Evolutionary conservation across 2,888 invertebrate genomes (phyloP).

Genomic region (Dryadula phaetusa): DNA sequence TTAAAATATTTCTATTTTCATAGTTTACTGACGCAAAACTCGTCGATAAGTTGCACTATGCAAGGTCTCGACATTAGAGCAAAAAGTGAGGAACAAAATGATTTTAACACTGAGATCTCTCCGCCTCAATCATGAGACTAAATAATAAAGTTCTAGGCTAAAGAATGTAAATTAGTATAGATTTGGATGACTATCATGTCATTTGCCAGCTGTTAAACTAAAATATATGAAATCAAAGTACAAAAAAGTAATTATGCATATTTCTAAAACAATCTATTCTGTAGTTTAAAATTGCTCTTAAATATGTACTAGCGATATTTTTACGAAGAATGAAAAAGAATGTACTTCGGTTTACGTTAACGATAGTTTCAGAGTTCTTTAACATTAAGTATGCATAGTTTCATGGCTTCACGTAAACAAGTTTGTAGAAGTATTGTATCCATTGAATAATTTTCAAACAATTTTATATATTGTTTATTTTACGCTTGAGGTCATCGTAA

Average conservation of each 20-base stretch:
- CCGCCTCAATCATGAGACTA: too few species aligned
- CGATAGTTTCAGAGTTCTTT: conserved; percentile 37
- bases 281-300: not conserved
- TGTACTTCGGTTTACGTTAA: conserved; percentile 33
- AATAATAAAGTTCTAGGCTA: too few species aligned
- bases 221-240: too few species aligned
- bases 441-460: conserved; percentile 24
- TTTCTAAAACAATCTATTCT: not conserved
- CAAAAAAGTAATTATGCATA: not conserved
- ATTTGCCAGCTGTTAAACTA: too few species aligned
- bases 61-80: too few species aligned
- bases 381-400: conserved; percentile 34
- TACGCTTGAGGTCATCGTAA: not conserved
- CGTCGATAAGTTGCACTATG: too few species aligned
- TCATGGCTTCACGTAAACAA: conserved; percentile 22
- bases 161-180: too few species aligned
- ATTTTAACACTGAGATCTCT: too few species aligned
- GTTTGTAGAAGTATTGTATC: conserved; percentile 29
- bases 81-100: too few species aligned
- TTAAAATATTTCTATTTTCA: too few species aligned
- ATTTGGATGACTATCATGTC: too few species aligned
- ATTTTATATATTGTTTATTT: conserved; percentile 5
- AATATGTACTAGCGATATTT: not conserved
- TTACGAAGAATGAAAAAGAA: conserved; percentile 25
- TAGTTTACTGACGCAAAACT: too few species aligned